Evolutionary conservation across 2,888 invertebrate genomes (phyloP), one percentile per base, ranked within the genome.

Genomic region (Lochmaea capreae): DNA sequence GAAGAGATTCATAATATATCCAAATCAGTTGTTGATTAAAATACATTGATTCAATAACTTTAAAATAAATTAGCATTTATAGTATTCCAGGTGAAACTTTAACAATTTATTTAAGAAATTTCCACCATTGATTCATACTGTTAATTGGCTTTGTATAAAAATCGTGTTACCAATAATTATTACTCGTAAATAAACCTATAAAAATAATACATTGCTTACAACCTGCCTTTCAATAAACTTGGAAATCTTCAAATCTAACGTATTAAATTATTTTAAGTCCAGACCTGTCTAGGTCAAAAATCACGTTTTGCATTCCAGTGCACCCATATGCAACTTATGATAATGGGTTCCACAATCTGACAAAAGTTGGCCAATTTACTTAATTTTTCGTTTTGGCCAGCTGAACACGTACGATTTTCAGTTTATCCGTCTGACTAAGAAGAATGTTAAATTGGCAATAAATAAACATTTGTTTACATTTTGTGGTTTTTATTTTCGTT

Each of bases 291-390:
- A 72, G 76, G 77, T 76, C 77, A 73, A 75, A 75, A 77, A 74
- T 68, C 74, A 77, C 76, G 72, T 77, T 77, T 52, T 61, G 72
- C 77, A 77, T 77, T 74, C 75, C 77, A 54, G 70, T 68, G 75
- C 77, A 77, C 72, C 74, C 77, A 67, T 73, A 76, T 70, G 59
- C 43, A 62, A 54, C 70, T 79, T 79, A 81, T 79, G 79, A 77
- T 80, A 79, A 81, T 81, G 73, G 74, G 75, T 66, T 68, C 66
- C 71, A 74, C 79, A 78, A 77, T 75, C 73, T 75, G 71, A 70
- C 78, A 73, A 78, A 78, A 78, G 78, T 78, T 72, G 78, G 76
- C 73, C 77, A 76, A 79, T 80, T 81, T 78, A 78, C 79, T 81
- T 81, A 81, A 81, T 79, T 77, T 74, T 62, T 74, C 78, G 75